Percentiles rank a stretch among this genome's conserved stretches.
phyloP scores from a whole-genome alignment of 23 tunicate species.

The Clavelina lepadiformis region DNA sequence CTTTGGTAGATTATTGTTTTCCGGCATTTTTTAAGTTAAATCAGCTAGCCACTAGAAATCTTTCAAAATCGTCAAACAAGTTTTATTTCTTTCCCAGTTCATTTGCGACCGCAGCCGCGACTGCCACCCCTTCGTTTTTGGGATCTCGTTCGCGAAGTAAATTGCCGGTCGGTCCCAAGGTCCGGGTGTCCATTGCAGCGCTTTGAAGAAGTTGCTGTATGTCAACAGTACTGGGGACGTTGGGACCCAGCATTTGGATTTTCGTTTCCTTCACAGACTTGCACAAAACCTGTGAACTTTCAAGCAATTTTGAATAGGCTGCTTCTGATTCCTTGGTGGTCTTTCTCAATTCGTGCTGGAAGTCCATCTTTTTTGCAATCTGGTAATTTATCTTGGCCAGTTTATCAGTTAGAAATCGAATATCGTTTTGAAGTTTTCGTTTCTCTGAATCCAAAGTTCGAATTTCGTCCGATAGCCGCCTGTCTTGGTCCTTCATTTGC shows the following conservation, averaged over 20 bases:
- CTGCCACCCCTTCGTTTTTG: background rate
- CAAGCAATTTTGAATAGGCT: conserved; percentile 60
- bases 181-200: too few species aligned
- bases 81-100: background rate
- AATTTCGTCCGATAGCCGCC: conserved; percentile 26
- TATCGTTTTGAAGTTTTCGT: conserved; percentile 31
- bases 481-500: conserved; percentile 53
- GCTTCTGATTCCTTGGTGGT: conserved; percentile 64
- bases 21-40: too few species aligned
- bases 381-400: conserved; percentile 55
- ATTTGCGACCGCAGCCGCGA: background rate
- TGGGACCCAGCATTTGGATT: conserved; percentile 19
- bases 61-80: background rate
- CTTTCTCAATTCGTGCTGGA: conserved; percentile 32
- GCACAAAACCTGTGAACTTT: conserved; percentile 64
- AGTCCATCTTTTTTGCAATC: conserved; percentile 46
- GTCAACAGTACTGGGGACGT: background rate
- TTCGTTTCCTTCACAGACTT: conserved; percentile 34
- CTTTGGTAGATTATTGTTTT: too few species aligned
- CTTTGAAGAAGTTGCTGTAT: too few species aligned
- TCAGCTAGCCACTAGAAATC: too few species aligned
- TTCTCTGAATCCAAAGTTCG: conserved; percentile 25
- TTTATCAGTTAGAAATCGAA: conserved; percentile 34
- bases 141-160: background rate
- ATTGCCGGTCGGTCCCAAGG: too few species aligned